Base-by-base conservation (phyloP, 2,113 vertebrate genomes). In the Otocyon megalotis region DNA sequence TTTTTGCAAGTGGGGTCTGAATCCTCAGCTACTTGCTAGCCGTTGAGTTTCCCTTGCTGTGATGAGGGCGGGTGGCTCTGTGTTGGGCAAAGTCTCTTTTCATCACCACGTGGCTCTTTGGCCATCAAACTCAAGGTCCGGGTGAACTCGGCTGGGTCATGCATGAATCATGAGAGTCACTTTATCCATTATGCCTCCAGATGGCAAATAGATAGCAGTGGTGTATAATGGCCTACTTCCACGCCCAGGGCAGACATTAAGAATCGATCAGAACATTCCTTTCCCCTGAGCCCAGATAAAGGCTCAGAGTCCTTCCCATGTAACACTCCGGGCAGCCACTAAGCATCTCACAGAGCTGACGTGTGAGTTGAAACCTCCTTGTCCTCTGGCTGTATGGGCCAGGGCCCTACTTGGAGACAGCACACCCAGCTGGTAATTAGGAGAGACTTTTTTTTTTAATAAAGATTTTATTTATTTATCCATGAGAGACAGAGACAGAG, bases 171-270 rank as follows among this genome's bases (percentile, higher is more conserved):
- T 1, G 35, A 82, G 58, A 72, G 24, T 79, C 28, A 37, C 30
- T 60, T 48, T 32, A 28, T 48, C 13, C 43, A n/a, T 35, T 37
- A 77, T 62, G 53, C 58, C 37, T 50, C 8, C 4, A 35, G 11
- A 26, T 35, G 69, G 62, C 56, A 80, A 62, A 30, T 3, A 87
- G 56, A 26, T 63, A 48, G 58, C 65, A 67, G 9, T 69, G 24
- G 4, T 22, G 4, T 13, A 7, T 5, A 0, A 32, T 62, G 28
- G 7, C 17, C 37, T 62, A 17, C 3, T 62, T 53, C 17, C 0
- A 14, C 0, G 20, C 48, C 35, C 54, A 16, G 32, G 53, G 54
- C 80, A 96, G 96, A 90, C 65, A 88, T 94, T 85, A 82, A 50
- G 65, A 82, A 96, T 87, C 84, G 26, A 50, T 58, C 79, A 32